A percentile compares a stretch with the other conserved stretches of the same genome.
Evolutionary conservation across 2,888 invertebrate genomes (phyloP).

Genomic region (Panopea generosa): DNA sequence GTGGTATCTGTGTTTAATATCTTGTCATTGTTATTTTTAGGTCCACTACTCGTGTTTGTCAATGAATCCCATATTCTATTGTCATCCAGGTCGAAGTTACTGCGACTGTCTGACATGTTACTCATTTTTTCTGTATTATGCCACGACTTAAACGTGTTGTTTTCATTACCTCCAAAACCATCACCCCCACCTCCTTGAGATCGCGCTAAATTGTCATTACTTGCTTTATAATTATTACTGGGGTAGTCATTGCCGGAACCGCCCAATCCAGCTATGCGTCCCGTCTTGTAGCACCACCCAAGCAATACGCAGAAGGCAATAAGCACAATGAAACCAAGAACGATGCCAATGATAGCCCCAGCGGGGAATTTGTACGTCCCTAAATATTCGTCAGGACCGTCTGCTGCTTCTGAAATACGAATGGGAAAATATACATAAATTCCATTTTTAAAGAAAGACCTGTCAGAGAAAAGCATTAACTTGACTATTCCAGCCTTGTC

Average conservation of each 20-base stretch:
- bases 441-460: too few species aligned
- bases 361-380: constrained; percentile 67
- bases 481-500: too few species aligned
- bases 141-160: constrained; percentile 50
- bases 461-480: too few species aligned
- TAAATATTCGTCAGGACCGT: constrained; percentile 63
- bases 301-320: constrained; percentile 70
- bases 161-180: neutral
- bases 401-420: constrained; percentile 66
- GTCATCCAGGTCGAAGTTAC: constrained; percentile 62
- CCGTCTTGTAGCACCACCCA: constrained; percentile 76
- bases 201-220: constrained; percentile 16
- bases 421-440: too few species aligned
- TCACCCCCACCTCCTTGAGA: constrained; percentile 6
- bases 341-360: constrained; percentile 77
- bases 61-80: constrained; percentile 56
- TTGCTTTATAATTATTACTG: constrained; percentile 8
- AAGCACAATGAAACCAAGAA: constrained; percentile 70
- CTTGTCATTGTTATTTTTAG: constrained; percentile 7
- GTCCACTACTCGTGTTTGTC: constrained; percentile 23
- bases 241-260: constrained; percentile 33
- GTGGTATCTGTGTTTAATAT: neutral
- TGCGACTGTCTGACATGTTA: constrained; percentile 34
- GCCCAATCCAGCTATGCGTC: constrained; percentile 60
- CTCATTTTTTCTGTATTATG: constrained; percentile 47